These are phyloP conservation scores for Amphiduros pacificus DNA, from an alignment of 2,888 invertebrate genomes.

Conservation along the genomic window DNA sequence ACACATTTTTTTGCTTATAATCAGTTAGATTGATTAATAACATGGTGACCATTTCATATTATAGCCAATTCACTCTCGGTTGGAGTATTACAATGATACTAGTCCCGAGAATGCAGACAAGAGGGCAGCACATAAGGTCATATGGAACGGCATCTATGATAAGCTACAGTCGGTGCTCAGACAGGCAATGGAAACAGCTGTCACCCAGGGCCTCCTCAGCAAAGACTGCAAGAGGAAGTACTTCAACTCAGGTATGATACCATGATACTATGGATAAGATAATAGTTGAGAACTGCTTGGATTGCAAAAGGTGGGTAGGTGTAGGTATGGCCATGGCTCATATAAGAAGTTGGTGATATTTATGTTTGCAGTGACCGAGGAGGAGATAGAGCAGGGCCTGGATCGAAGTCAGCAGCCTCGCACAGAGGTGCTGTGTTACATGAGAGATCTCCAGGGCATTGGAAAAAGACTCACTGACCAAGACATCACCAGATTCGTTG, in stretches of 20 bases:
- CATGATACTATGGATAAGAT: background rate
- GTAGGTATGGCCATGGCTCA: too few species aligned
- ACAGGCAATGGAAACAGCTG: background rate
- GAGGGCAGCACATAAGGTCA: constrained; percentile 1
- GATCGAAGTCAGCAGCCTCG: background rate
- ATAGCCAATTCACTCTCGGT: too few species aligned
- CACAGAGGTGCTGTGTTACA: constrained; percentile 10
- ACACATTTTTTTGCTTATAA: too few species aligned
- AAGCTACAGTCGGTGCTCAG: constrained; percentile 12
- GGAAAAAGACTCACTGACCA: background rate
- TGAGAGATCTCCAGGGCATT: constrained; percentile 6
- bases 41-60: too few species aligned
- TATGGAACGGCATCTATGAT: constrained; percentile 21
- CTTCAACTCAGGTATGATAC: constrained; percentile 17
- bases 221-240: constrained; percentile 14
- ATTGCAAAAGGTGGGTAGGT: too few species aligned
- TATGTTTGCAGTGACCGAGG: constrained; percentile 20
- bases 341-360: too few species aligned
- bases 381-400: constrained; percentile 20
- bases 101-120: background rate
- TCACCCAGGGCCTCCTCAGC: background rate
- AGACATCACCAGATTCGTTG: constrained; percentile 7
- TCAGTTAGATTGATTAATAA: too few species aligned
- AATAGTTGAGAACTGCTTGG: background rate
- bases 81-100: background rate